Conservation (phyloP, 2,113 vertebrate genomes). For the Platysteira castanea region DNA sequence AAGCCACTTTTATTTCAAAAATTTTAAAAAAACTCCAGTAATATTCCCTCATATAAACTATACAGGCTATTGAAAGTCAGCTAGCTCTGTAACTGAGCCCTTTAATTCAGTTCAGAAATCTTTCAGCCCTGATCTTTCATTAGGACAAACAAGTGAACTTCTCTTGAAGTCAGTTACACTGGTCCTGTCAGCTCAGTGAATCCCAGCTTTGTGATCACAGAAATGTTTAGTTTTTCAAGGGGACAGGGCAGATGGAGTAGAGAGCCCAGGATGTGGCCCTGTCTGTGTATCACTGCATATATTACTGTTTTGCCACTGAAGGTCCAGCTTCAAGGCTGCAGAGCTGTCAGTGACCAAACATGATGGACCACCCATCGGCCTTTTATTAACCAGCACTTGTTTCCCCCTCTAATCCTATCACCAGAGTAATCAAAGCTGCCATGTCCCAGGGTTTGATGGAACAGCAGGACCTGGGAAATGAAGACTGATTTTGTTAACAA, state of each 20-base stretch:
- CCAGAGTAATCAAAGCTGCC: conserved; percentile 28
- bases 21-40: background rate
- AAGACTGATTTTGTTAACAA: conserved; percentile 70
- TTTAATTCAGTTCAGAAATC: background rate
- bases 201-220: background rate
- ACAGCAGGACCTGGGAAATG: conserved; percentile 70
- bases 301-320: conserved; percentile 14
- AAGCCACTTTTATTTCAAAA: background rate
- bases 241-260: background rate
- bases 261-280: background rate
- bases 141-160: background rate
- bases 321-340: conserved; percentile 3
- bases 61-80: background rate
- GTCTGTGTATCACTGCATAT: background rate
- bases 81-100: background rate
- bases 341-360: conserved; percentile 47
- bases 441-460: conserved; percentile 56
- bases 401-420: conserved; percentile 34
- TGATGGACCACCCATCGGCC: conserved; percentile 38
- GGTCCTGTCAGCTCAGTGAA: background rate
- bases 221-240: background rate
- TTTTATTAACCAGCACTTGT: conserved; percentile 58
- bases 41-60: background rate
- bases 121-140: background rate
- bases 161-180: background rate